A percentile compares a stretch with the other conserved stretches of the same genome.
Conservation (phyloP, 1,140 invertebrate genomes). For the Lepidurus couesii region DNA sequence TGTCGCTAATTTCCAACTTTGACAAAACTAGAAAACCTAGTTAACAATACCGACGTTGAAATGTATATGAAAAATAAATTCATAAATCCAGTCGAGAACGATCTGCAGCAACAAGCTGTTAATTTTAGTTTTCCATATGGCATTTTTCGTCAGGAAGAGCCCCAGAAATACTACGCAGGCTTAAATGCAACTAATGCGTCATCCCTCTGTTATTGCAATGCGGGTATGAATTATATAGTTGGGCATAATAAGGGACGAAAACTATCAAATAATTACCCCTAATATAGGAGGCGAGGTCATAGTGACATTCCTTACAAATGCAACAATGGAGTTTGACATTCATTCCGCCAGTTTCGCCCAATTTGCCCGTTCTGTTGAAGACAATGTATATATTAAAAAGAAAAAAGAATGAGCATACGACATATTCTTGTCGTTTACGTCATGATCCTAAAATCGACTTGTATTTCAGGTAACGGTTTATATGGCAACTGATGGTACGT, state of each 20-base stretch:
- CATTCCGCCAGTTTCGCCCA: neutral
- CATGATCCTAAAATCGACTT: neutral
- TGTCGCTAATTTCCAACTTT: neutral
- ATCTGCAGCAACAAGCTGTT: neutral
- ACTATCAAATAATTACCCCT: neutral
- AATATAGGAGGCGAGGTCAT: neutral
- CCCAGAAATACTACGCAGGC: neutral
- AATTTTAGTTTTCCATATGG: neutral
- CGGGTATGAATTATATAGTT: neutral
- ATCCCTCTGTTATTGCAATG: constrained; percentile 5
- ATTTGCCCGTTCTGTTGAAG: neutral
- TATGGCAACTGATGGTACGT: neutral
- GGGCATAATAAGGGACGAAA: neutral
- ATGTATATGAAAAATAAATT: neutral
- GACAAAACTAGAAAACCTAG: neutral
- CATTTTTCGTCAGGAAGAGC: neutral
- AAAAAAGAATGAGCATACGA: no score
- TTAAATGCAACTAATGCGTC: neutral
- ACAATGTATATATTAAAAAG: neutral
- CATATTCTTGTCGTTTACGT: neutral
- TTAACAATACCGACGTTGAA: neutral
- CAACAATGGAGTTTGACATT: neutral
- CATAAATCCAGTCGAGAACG: neutral
- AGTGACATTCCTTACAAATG: neutral
- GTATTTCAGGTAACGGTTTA: neutral